Conservation (phyloP, 1,140 invertebrate species). For the Pogonomyrmex barbatus region DNA sequence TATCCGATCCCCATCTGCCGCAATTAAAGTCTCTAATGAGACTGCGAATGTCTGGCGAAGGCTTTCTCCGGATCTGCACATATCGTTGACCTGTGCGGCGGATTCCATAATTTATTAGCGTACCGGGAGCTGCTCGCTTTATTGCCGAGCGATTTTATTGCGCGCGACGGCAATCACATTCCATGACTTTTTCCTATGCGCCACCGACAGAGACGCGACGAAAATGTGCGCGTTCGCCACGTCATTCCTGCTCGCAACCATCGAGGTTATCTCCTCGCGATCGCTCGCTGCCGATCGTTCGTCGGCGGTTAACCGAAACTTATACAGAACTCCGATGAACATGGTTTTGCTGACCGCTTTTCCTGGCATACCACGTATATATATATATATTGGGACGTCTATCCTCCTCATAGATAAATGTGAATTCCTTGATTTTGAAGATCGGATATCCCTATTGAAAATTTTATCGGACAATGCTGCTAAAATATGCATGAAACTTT, state of each 20-base stretch:
- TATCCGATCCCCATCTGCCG: background rate
- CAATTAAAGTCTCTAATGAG: conserved; percentile 32
- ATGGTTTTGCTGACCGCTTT: conserved; percentile 40
- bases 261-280: conserved; percentile 42
- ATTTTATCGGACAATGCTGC: background rate
- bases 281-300: conserved; percentile 42
- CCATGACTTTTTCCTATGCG: background rate
- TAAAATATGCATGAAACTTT: background rate
- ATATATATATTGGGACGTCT: background rate
- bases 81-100: background rate
- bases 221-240: background rate
- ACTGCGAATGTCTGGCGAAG: background rate
- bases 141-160: conserved; percentile 36
- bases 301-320: conserved; percentile 60
- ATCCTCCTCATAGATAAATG: background rate
- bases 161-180: conserved; percentile 16
- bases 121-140: background rate
- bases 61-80: conserved; percentile 20
- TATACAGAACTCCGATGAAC: conserved; percentile 42
- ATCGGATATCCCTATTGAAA: background rate
- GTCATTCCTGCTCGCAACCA: conserved; percentile 32
- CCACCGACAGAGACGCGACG: conserved; percentile 18
- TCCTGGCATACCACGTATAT: background rate
- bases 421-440: background rate
- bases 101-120: conserved; percentile 41